Conservation (phyloP, 2,113 vertebrate species). For the Notarius quadriscutis region DNA sequence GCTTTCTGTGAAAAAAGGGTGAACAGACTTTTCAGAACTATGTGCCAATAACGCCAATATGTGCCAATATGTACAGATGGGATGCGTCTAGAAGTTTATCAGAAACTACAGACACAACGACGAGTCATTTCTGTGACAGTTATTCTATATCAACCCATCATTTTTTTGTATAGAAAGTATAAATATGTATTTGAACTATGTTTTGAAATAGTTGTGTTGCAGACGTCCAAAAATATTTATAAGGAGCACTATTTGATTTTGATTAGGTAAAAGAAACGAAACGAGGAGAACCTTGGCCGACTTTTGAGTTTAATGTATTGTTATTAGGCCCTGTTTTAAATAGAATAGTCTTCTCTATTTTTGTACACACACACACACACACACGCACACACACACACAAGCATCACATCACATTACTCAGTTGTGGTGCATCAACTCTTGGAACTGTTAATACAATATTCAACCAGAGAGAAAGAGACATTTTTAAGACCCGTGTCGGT, state of each 20-base stretch:
- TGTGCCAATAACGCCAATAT: slow-evolving; percentile 99
- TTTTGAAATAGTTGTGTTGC: slow-evolving; percentile 74
- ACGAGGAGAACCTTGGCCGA: slow-evolving; percentile 60
- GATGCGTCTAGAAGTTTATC: slow-evolving; percentile 61
- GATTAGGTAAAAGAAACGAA: slow-evolving; percentile 47
- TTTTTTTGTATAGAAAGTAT: slow-evolving; percentile 64
- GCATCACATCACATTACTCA: slow-evolving; percentile 46
- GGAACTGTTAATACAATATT: slow-evolving; percentile 60
- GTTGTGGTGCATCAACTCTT: slow-evolving; percentile 53
- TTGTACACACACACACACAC: slow-evolving; percentile 60
- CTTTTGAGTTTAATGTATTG: slow-evolving; percentile 61
- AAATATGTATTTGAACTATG: slow-evolving; percentile 73
- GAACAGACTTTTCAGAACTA: slow-evolving; percentile 86
- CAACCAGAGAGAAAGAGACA: slow-evolving; percentile 37
- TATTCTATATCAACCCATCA: slow-evolving; percentile 64
- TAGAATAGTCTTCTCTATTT: slow-evolving; percentile 74
- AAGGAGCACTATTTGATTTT: slow-evolving; percentile 63
- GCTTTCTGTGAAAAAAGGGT: slow-evolving; percentile 62
- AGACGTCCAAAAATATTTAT: slow-evolving; percentile 73
- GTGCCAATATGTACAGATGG: slow-evolving; percentile 88
- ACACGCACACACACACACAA: not conserved
- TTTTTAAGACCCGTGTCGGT: not conserved
- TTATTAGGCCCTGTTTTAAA: slow-evolving; percentile 72
- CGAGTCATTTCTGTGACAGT: slow-evolving; percentile 65
- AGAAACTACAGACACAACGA: slow-evolving; percentile 66